Base-by-base conservation (phyloP, 2,797 vertebrate species). In the Sebastiscus tertius region DNA sequence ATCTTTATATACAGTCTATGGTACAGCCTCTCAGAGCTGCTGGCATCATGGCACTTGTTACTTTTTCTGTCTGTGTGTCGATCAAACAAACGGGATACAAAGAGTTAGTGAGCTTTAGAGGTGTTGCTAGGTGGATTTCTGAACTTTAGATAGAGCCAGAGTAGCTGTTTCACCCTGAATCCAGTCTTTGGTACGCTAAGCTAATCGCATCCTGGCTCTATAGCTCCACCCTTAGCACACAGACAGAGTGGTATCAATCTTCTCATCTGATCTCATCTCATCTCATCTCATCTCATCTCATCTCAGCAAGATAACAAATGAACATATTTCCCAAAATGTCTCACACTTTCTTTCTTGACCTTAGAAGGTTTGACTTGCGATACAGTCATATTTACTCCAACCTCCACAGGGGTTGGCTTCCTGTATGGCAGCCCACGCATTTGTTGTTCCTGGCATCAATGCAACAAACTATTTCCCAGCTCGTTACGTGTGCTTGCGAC, bases 391-490 rank as follows among this genome's bases (percentile, higher is more conserved):
- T 42, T 72, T n/a, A 65, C 67, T 31, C 20, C 33, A 36, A 52
- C 49, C 49, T 63, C 24, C 7, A 11, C 63, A 62, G 34, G 56
- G 1, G 7, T 67, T 10, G 5, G 4, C 75, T 84, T 92, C 77
- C 87, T 86, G 75, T 36, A 56, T 67, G 2, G 14, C 71, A 58
- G 49, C 67, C 20, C 52, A 64, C 4, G 0, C 33, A 60, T 84
- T 84, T 81, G 59, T 89, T 85, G 71, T 92, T 87, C 18, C 55
- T 75, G 60, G 52, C 62, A 75, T 67, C 55, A 74, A 27, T 24
- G 27, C 6, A 72, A 63, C 59, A 75, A 77, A 70, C 29, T 4
- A 56, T 83, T 90, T 83, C 72, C 75, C 54, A 54, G 49, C 42
- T 75, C 60, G 63, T 76, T 86, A 72, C 46, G 77, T 73, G 62